A percentile compares a stretch with the other conserved stretches of the same genome.
These are phyloP conservation scores for Thereuonema tuberculata DNA, from an alignment of 1,140 invertebrate genomes.

Conservation along the genomic window DNA sequence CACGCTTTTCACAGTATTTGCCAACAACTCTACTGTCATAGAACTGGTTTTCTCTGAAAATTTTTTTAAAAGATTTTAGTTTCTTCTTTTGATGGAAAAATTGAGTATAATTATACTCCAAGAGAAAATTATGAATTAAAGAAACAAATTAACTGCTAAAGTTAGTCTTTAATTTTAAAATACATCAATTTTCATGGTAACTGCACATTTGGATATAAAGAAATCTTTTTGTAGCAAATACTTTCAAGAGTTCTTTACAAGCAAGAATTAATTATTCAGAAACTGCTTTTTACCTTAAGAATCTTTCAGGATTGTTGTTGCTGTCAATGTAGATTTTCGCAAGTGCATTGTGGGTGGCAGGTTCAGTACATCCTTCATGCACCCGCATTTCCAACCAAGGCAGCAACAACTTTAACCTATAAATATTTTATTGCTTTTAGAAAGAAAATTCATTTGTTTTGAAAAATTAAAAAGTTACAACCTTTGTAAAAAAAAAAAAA, in stretches of 20 bases:
- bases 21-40: conserved; percentile 96
- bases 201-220: no score
- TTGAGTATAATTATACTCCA: background rate
- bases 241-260: no score
- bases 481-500: no score
- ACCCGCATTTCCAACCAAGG: conserved; percentile 95
- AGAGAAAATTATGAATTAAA: no score
- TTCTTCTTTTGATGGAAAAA: background rate
- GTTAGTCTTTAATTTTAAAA: no score
- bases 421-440: no score
- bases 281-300: no score
- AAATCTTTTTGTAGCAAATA: no score
- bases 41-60: conserved; percentile 66
- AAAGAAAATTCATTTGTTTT: conserved; percentile 22
- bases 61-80: background rate
- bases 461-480: no score
- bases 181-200: no score
- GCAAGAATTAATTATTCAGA: no score
- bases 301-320: conserved; percentile 98
- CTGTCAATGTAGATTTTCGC: conserved; percentile 99
- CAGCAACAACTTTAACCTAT: conserved; percentile 69
- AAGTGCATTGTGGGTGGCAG: conserved; percentile 96
- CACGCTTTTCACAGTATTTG: conserved; percentile 98
- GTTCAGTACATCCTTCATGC: conserved; percentile 90
- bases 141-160: no score